Base-by-base conservation (phyloP, 2,888 invertebrate species). In the Muschampia plurimacula region DNA sequence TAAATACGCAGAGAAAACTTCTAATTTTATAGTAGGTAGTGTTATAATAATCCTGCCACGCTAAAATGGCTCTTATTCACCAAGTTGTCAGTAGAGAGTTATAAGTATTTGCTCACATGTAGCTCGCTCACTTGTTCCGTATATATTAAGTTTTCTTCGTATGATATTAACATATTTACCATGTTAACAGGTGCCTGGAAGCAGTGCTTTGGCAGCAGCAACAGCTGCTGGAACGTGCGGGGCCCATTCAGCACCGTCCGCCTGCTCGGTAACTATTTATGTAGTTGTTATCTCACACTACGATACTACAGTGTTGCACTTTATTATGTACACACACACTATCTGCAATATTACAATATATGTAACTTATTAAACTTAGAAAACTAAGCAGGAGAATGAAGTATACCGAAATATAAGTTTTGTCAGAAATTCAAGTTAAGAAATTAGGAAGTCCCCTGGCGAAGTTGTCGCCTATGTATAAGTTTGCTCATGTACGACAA, bases 131-230 rank as follows among this genome's bases (percentile, higher is more conserved):
- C 57, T 10, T 28, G 28, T 12, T 22, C 39, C 7, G 39, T 22
- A 22, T 22, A 0, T 22, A 22, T 22, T 39, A 39, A 46, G 3
- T 2, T 52, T 52, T 15, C 0, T 52, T 15, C n/a, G 2, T 8
- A 12, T 15, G 8, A 12, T 28, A 10, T 10, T 36, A 32, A 32
- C 28, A 15, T 39, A 4, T 41, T 15, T 41, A 36, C 46, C 28
- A 1, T 67, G 6, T 77, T 68, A 79, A 8, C 79, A 94, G 94
- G 94, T 94, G 73, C 94, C 94, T 74, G 94, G 94, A 60, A 93
- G 92, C 85, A 94, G 93, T 79, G 94, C 93, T 0, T 83, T 93
- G 70, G 93, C 93, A 6, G 93, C 93, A 15, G 94, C 93, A 0
- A 83, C 91, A 4, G 94, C 94, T 2, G 91, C 90, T 0, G 92